Evolutionary conservation across 2,797 vertebrate genomes (phyloP).

Genomic region (Microctenopoma stevenorrisi): DNA sequence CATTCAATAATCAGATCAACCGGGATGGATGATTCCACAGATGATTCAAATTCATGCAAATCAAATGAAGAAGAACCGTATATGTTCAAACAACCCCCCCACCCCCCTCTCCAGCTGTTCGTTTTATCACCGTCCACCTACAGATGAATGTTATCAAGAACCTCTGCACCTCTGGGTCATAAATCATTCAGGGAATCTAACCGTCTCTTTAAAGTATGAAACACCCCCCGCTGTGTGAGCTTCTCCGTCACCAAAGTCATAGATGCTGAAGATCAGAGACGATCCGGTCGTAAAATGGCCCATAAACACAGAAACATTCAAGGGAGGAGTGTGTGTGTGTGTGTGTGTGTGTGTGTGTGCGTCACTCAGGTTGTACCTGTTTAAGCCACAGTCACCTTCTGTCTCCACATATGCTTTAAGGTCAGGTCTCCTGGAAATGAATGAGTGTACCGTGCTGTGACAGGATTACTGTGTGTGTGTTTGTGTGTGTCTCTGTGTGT

Average conservation of each 20-base stretch:
- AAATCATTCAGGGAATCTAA: not conserved
- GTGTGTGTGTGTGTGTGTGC: not conserved
- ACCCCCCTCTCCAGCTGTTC: too few relatives aligned
- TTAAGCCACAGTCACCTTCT: too few relatives aligned
- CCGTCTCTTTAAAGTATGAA: constrained; percentile 13
- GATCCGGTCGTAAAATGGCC: constrained; percentile 45
- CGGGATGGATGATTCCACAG: too few relatives aligned
- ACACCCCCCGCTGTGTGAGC: not conserved
- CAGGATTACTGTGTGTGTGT: constrained; percentile 14
- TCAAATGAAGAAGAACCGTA: too few relatives aligned
- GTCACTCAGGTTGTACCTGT: too few relatives aligned
- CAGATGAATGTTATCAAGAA: too few relatives aligned
- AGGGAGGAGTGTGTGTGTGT: constrained; percentile 14
- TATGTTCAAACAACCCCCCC: too few relatives aligned
- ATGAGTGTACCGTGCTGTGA: constrained; percentile 1
- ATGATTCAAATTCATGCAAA: too few relatives aligned
- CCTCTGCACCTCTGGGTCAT: too few relatives aligned
- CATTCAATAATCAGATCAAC: too few relatives aligned
- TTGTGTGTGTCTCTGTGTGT: not conserved
- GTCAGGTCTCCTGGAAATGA: not conserved
- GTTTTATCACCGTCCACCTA: too few relatives aligned
- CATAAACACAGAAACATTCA: constrained; percentile 64
- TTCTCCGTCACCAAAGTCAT: constrained; percentile 19
- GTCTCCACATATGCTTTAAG: not conserved
- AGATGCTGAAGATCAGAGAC: constrained; percentile 27